Percentiles rank a stretch among this genome's conserved stretches.
phyloP scores from a whole-genome alignment of 2,888 invertebrate species.

The Plemyria rubiginata region DNA sequence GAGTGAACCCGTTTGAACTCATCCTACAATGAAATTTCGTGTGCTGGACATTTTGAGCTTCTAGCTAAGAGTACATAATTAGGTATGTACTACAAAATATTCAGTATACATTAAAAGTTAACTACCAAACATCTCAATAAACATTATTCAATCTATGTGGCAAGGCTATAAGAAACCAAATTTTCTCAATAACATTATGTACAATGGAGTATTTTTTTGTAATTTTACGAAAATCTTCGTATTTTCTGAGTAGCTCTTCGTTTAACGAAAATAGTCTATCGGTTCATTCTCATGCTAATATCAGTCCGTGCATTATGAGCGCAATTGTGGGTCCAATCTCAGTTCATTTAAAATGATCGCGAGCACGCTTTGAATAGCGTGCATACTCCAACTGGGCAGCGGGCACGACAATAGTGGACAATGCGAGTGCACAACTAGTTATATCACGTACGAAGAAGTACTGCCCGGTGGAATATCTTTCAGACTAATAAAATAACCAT shows the following conservation, averaged over 20 bases:
- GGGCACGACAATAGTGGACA: conserved; percentile 60
- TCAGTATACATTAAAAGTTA: too few relatives aligned
- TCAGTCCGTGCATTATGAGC: conserved; percentile 16
- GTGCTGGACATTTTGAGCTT: not conserved
- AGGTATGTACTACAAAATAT: too few relatives aligned
- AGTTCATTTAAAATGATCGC: conserved; percentile 53
- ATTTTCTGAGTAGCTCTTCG: not conserved
- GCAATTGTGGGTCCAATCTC: conserved; percentile 35
- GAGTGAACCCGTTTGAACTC: conserved; percentile 3
- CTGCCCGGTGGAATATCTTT: conserved; percentile 11
- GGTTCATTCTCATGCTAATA: conserved; percentile 25
- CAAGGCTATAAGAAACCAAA: too few relatives aligned
- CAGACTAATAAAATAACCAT: not conserved
- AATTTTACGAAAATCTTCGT: not conserved
- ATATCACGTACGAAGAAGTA: conserved; percentile 46
- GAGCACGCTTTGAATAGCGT: conserved; percentile 49
- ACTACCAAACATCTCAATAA: too few relatives aligned
- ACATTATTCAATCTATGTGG: too few relatives aligned
- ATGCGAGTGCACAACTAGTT: conserved; percentile 68
- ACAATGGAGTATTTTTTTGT: too few relatives aligned
- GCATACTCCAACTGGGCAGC: conserved; percentile 60
- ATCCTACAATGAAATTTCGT: not conserved
- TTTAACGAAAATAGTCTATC: conserved; percentile 10
- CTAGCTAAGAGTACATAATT: too few relatives aligned
- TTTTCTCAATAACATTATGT: too few relatives aligned